Percentiles rank a stretch among this genome's conserved stretches.
Evolutionary conservation across 2,113 vertebrate genomes (phyloP).

Genomic region (Cepphus grylle): DNA sequence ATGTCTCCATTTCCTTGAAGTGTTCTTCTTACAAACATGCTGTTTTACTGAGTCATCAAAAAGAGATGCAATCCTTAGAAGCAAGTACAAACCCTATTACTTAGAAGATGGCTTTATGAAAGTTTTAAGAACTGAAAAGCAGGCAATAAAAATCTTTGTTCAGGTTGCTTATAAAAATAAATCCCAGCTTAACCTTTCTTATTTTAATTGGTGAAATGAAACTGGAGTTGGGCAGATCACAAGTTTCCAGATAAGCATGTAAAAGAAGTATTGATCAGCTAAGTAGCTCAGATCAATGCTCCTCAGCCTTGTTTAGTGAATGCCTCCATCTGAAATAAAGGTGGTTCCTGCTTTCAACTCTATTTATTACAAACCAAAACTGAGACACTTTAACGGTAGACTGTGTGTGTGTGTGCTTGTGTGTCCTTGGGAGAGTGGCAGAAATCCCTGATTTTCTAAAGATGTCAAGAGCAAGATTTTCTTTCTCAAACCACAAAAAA

Average conservation of each 20-base stretch:
- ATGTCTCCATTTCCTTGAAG: neutral
- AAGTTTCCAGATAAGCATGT: neutral
- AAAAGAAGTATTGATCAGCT: neutral
- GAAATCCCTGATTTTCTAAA: neutral
- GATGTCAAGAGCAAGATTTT: neutral
- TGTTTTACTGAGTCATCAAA: neutral
- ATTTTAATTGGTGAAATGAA: neutral
- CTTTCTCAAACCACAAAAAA: neutral
- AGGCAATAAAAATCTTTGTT: neutral
- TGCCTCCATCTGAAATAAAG: neutral
- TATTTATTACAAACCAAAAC: neutral
- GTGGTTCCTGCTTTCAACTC: neutral
- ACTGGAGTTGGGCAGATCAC: neutral
- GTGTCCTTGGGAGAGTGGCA: neutral
- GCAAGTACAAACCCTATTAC: neutral
- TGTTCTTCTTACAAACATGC: neutral
- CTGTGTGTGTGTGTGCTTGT: neutral
- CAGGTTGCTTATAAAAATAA: neutral
- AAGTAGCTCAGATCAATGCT: neutral
- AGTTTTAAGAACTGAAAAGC: neutral
- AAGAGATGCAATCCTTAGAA: neutral
- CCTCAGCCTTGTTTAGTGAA: neutral
- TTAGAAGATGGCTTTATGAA: neutral
- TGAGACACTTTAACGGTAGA: neutral
- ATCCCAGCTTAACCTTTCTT: neutral